Conservation (phyloP, 92 coral and sea anemone species). For the Chrysogorgia sp. region DNA sequence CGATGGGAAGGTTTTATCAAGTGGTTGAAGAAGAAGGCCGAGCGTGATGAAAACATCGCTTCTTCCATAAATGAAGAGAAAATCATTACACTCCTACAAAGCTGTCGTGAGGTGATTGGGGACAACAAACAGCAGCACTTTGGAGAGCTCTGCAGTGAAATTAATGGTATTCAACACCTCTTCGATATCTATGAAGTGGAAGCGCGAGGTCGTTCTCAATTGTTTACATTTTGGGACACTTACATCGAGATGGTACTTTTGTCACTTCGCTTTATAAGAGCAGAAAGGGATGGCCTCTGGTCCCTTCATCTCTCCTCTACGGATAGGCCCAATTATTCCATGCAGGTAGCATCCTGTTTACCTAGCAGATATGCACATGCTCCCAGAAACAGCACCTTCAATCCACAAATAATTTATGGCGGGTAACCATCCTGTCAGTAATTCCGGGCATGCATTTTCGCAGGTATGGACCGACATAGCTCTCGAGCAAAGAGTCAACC, state of each 20-base stretch:
- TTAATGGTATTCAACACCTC: constrained; percentile 7
- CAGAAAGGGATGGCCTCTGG: constrained; percentile 69
- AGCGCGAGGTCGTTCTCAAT: constrained; percentile 51
- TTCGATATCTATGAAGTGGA: constrained; percentile 41
- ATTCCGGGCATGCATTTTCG: constrained; percentile 50
- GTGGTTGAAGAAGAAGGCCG: constrained; percentile 27
- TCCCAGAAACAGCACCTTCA: constrained; percentile 57
- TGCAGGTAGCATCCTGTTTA: constrained; percentile 75
- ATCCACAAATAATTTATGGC: constrained; percentile 52
- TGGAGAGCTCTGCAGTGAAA: constrained; percentile 35
- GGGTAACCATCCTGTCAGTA: constrained; percentile 50
- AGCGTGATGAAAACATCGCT: not conserved
- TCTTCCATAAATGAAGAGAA: no score
- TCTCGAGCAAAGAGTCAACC: constrained; percentile 68
- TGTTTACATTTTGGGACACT: constrained; percentile 64
- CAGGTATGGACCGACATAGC: constrained; percentile 67
- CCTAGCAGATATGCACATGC: constrained; percentile 65
- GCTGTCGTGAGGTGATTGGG: no score
- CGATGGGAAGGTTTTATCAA: constrained; percentile 30
- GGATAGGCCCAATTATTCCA: constrained; percentile 64
- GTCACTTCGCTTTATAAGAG: constrained; percentile 61
- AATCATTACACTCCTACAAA: no score
- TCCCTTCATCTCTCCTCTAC: constrained; percentile 53
- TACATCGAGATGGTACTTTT: constrained; percentile 55
- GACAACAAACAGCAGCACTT: no score